Base-by-base conservation (phyloP, 1,140 invertebrate species). In the Thrips palmi region DNA sequence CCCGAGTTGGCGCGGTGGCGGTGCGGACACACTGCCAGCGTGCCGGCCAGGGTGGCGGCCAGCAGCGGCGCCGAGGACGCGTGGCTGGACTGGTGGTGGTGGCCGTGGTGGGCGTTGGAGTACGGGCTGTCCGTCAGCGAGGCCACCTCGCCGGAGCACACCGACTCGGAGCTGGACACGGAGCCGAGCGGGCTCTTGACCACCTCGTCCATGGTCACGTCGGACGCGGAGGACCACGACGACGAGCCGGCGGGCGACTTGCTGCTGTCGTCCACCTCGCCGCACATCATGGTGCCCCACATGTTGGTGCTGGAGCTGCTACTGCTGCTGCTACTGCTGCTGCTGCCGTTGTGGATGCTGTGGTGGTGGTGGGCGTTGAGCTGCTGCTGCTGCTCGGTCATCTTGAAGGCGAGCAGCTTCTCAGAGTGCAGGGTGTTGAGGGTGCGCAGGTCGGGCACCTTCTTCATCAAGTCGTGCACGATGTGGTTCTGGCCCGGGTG, bases 381-480 rank as follows among this genome's bases (percentile, higher is more conserved):
- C 49, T 78, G 65, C 48, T 82, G 78, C 52, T 82, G 82, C 49
- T 85, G 79, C 54, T 86, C 78, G 14, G 83, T 83, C 74, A 79
- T 79, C 51, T 87, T 85, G 60, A 87, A 89, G 1, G 89, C 88
- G 11, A 96, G 65, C 19, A 94, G 63, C 55, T 96, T 96, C 53
- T 96, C 92, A 1, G 88, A 92, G 54, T 96, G 92, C 8, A 97
- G 67, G 2, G 89, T 93, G 60, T 94, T 96, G 25, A 96, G 61
- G 1, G 91, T 96, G 43, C 89, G 68, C 45, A 97, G 65, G 60
- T 97, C 92, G 1, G 89, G 88, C 39, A 94, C 82, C 49, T 92
- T 94, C 55, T 87, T 87, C 59, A 93, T 72, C 43, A 96, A 56
- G 54, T 93, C 86, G 33, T 74, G 67, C 37, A 87, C 68, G 38